Percentiles rank a stretch among this genome's conserved stretches.
Evolutionary conservation across 1,140 invertebrate genomes (phyloP).

Genomic region (Epicauta chinensis): DNA sequence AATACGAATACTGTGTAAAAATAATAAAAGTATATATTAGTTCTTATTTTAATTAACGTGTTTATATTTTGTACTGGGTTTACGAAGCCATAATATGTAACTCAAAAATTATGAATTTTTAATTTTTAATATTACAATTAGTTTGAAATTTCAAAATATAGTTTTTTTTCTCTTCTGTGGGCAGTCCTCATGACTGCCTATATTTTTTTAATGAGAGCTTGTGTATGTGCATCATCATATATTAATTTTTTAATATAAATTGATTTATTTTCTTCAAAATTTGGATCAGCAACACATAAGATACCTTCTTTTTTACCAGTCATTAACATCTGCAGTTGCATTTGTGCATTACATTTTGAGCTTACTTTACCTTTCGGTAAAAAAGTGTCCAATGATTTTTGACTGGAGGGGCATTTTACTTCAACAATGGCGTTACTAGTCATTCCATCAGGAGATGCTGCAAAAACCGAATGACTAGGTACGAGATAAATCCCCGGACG

Average conservation of each 20-base stretch:
- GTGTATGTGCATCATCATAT: constrained; percentile 8
- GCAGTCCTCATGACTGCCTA: too few species aligned
- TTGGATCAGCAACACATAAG: constrained; percentile 25
- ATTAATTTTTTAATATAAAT: constrained; percentile 13
- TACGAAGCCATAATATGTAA: too few species aligned
- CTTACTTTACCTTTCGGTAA: constrained; percentile 27
- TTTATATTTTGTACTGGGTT: too few species aligned
- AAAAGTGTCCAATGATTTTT: constrained; percentile 40
- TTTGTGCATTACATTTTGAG: constrained; percentile 44
- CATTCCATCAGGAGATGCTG: constrained; percentile 45
- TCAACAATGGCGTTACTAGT: constrained; percentile 44
- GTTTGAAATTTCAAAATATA: too few species aligned
- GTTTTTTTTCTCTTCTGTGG: too few species aligned
- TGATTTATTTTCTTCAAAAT: constrained; percentile 25
- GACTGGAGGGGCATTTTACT: constrained; percentile 44
- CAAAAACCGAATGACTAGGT: constrained; percentile 29
- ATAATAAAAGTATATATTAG: too few species aligned
- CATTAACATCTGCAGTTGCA: constrained; percentile 47
- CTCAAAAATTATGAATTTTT: too few species aligned
- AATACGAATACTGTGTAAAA: too few species aligned
- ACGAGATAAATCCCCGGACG: constrained; percentile 25
- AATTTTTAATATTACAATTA: too few species aligned
- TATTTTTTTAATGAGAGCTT: too few species aligned
- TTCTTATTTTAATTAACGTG: too few species aligned
- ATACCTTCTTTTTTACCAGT: constrained; percentile 27